phyloP scores from a whole-genome alignment of 2,113 vertebrate species.

The Trinectes maculatus region DNA sequence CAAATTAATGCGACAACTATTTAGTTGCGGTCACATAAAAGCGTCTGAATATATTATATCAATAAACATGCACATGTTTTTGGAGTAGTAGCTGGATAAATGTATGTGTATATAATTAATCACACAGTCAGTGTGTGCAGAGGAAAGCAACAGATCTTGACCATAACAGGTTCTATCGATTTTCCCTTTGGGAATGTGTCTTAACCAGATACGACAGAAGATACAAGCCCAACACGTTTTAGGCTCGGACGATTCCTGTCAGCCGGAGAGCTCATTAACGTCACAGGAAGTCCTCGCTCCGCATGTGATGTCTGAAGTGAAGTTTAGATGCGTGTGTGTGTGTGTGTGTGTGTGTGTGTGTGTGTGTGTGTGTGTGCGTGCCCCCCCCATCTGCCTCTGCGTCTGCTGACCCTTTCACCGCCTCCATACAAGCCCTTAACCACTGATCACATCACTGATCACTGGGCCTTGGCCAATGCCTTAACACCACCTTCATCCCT shows the following conservation, averaged over 20 bases:
- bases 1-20: no score
- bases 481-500: no score
- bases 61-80: no score
- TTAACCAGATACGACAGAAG: slow-evolving; percentile 1
- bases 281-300: slow-evolving; percentile 32
- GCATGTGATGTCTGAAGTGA: slow-evolving; percentile 29
- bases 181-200: background rate
- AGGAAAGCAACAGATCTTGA: no score
- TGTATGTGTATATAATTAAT: no score
- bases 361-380: slow-evolving; percentile 37
- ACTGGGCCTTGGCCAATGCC: slow-evolving; percentile 57
- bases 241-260: slow-evolving; percentile 45
- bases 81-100: no score
- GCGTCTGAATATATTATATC: no score
- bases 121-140: no score
- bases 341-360: slow-evolving; percentile 37
- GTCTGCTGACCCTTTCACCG: slow-evolving; percentile 39
- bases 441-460: slow-evolving; percentile 62
- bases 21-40: no score
- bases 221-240: slow-evolving; percentile 1
- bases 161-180: no score
- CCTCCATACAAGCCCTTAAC: slow-evolving; percentile 46
- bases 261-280: slow-evolving; percentile 54
- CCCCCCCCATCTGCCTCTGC: background rate
- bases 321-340: slow-evolving; percentile 38